Conservation (phyloP, 2,888 invertebrate genomes). For the Meliscaeva auricollis region DNA sequence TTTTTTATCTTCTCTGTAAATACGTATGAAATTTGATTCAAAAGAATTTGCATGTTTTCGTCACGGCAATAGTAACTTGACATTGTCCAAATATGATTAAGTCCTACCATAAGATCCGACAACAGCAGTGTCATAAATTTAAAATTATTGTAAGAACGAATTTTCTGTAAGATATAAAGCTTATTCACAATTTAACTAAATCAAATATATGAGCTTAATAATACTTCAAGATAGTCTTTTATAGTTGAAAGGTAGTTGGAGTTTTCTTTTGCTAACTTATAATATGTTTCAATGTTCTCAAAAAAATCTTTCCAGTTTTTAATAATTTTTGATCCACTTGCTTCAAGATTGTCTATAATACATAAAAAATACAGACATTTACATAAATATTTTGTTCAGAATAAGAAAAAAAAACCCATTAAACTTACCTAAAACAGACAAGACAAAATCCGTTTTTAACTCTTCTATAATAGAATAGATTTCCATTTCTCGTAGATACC, state of each 20-base stretch:
- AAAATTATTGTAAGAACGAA: constrained; percentile 89
- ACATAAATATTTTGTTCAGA: too few relatives aligned
- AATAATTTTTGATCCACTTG: constrained; percentile 77
- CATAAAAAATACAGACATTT: not conserved
- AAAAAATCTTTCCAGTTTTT: constrained; percentile 79
- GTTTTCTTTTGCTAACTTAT: constrained; percentile 83
- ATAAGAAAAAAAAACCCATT: too few relatives aligned
- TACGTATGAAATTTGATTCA: constrained; percentile 93
- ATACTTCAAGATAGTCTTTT: constrained; percentile 84
- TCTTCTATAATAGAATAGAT: constrained; percentile 92
- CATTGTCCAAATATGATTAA: constrained; percentile 96
- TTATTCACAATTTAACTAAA: not conserved
- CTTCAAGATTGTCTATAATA: constrained; percentile 84
- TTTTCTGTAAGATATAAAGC: constrained; percentile 85
- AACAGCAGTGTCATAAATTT: constrained; percentile 89
- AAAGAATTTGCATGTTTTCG: constrained; percentile 93
- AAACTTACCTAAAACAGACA: constrained; percentile 79
- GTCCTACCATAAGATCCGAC: constrained; percentile 91
- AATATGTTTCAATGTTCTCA: constrained; percentile 78
- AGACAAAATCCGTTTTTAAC: constrained; percentile 87
- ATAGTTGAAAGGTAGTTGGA: constrained; percentile 83
- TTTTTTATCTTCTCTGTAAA: constrained; percentile 90
- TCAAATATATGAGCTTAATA: constrained; percentile 66
- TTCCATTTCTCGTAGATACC: constrained; percentile 92
- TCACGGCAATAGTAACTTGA: constrained; percentile 94